phyloP scores from a whole-genome alignment of 2,797 vertebrate species.

The Tamandua tetradactyla region DNA sequence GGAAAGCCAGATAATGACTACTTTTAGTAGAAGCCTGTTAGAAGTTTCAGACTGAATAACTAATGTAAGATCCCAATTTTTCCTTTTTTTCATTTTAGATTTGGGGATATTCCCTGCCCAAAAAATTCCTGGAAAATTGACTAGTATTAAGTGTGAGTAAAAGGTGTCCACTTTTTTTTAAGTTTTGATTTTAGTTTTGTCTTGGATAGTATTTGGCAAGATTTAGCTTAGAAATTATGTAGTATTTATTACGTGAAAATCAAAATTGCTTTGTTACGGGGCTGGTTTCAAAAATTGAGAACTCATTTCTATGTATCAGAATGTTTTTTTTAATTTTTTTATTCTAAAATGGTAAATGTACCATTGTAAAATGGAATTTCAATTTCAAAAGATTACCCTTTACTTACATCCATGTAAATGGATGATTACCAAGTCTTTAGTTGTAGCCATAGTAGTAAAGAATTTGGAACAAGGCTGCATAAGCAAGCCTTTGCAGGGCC shows the following conservation, averaged over 20 bases:
- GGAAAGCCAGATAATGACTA: conserved; percentile 71
- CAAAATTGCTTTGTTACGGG: conserved; percentile 72
- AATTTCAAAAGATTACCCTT: conserved; percentile 68
- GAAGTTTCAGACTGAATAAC: conserved; percentile 63
- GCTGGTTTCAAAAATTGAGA: conserved; percentile 78
- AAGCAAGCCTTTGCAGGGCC: conserved; percentile 48
- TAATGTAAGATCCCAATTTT: conserved; percentile 79
- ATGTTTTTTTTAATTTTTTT: conserved; percentile 15
- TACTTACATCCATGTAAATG: conserved; percentile 52
- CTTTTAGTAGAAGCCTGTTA: conserved; percentile 73
- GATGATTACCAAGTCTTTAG: conserved; percentile 45
- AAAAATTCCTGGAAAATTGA: conserved; percentile 81
- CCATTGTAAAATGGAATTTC: conserved; percentile 77
- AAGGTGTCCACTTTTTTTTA: conserved; percentile 82
- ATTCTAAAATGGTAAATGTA: conserved; percentile 76
- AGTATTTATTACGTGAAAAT: conserved; percentile 68
- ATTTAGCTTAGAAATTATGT: conserved; percentile 73
- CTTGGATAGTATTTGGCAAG: conserved; percentile 74
- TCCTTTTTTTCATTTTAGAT: conserved; percentile 86
- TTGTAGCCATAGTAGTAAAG: conserved; percentile 43
- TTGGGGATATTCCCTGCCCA: conserved; percentile 82
- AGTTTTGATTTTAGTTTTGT: conserved; percentile 78
- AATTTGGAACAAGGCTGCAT: conserved; percentile 47
- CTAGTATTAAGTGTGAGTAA: conserved; percentile 85
- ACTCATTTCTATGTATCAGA: conserved; percentile 71